These are phyloP conservation scores for Clarias fuscus DNA, from an alignment of 2,797 vertebrate genomes.

Conservation along the genomic window DNA sequence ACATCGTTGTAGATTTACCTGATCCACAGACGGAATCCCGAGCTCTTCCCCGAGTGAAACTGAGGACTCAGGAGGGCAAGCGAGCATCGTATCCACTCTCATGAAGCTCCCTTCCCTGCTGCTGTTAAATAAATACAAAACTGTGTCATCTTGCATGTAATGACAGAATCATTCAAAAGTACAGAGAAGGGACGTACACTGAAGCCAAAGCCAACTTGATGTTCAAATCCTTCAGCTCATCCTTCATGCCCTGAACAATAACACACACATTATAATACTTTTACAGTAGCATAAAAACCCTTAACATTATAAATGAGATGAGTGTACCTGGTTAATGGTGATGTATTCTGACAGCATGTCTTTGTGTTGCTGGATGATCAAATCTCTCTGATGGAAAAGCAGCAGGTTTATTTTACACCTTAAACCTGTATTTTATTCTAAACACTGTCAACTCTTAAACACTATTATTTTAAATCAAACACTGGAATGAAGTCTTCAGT, in stretches of 20 bases:
- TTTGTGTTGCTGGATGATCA: too few relatives aligned
- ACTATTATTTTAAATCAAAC: too few relatives aligned
- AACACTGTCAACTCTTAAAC: too few relatives aligned
- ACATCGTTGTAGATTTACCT: conserved; percentile 9
- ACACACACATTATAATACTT: too few relatives aligned
- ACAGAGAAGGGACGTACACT: conserved; percentile 41
- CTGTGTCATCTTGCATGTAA: not conserved
- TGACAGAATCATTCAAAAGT: not conserved
- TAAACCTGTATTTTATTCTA: too few relatives aligned
- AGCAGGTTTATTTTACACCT: too few relatives aligned
- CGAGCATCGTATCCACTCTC: conserved; percentile 19
- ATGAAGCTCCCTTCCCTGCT: conserved; percentile 40
- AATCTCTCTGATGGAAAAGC: too few relatives aligned
- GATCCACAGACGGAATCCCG: conserved; percentile 19
- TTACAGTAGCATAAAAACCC: too few relatives aligned
- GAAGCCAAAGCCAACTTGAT: conserved; percentile 40
- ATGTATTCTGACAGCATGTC: too few relatives aligned
- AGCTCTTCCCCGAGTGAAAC: conserved; percentile 52
- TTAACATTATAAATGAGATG: too few relatives aligned
- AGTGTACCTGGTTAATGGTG: too few relatives aligned
- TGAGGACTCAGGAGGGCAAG: not conserved
- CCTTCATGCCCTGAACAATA: conserved; percentile 45
- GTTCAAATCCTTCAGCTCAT: conserved; percentile 48
- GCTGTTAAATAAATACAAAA: conserved; percentile 19
- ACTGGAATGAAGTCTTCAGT: too few relatives aligned